Conservation (phyloP, 2,888 invertebrate genomes). For the Drosophila barbarae region DNA sequence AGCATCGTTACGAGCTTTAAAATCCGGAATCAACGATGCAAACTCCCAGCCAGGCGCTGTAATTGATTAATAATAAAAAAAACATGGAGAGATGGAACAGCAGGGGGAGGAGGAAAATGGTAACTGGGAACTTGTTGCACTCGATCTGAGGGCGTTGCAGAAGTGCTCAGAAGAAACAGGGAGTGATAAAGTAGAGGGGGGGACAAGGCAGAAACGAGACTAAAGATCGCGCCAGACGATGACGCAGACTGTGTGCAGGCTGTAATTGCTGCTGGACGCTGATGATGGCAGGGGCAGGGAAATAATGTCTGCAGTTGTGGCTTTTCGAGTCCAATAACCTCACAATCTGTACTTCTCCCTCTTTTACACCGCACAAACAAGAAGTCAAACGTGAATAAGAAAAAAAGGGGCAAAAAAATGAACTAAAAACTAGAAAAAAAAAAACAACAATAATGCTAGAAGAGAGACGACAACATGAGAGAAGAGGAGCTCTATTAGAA, state of each 20-base stretch:
- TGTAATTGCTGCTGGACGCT: constrained; percentile 24
- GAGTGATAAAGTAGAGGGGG: not conserved
- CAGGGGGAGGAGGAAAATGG: not conserved
- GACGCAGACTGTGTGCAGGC: constrained; percentile 39
- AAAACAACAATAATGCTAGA: constrained; percentile 37
- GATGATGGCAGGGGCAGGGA: constrained; percentile 14
- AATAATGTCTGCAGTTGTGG: constrained; percentile 16
- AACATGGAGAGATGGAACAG: not conserved
- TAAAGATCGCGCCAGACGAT: constrained; percentile 39
- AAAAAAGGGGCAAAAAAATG: constrained; percentile 48
- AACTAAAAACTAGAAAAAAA: constrained; percentile 49
- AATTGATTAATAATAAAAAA: constrained; percentile 21
- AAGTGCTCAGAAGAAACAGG: constrained; percentile 45
- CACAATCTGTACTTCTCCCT: constrained; percentile 18
- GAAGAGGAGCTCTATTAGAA: constrained; percentile 1
- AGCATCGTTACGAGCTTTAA: not conserved
- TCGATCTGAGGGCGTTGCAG: constrained; percentile 23
- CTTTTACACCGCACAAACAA: constrained; percentile 27
- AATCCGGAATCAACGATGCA: not conserved
- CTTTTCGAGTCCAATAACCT: constrained; percentile 36
- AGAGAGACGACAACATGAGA: constrained; percentile 28
- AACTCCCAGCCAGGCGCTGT: not conserved
- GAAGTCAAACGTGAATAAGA: constrained; percentile 62
- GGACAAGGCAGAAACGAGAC: constrained; percentile 16
- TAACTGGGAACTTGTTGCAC: constrained; percentile 27